Conservation (phyloP, 2,797 vertebrate species). For the Phoebastria nigripes region DNA sequence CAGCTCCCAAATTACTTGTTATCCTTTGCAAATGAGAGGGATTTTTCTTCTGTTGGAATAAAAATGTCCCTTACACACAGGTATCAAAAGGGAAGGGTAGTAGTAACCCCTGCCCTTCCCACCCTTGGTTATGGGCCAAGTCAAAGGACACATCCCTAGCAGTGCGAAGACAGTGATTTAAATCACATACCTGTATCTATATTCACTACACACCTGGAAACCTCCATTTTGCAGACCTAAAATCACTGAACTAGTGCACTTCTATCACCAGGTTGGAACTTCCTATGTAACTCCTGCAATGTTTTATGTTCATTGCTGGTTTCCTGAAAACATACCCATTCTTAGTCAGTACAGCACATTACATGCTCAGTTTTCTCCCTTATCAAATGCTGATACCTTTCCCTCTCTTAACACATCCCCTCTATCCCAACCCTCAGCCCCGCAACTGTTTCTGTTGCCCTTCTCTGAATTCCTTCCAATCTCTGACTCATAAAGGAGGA, state of each 20-base stretch:
- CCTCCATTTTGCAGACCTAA: neutral
- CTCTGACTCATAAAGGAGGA: conserved; percentile 20
- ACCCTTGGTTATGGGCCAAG: neutral
- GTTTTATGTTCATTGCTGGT: neutral
- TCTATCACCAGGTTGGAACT: neutral
- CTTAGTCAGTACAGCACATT: neutral
- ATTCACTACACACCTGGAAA: neutral
- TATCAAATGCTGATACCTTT: neutral
- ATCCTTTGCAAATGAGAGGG: neutral
- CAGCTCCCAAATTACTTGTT: neutral
- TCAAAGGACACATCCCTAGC: neutral
- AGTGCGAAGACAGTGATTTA: neutral
- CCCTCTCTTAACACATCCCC: neutral
- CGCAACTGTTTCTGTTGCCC: neutral
- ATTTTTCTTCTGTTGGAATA: neutral
- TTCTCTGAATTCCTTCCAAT: conserved; percentile 16
- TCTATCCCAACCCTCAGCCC: neutral
- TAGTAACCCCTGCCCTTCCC: neutral
- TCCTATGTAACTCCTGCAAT: neutral
- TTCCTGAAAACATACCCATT: neutral
- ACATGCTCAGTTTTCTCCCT: neutral
- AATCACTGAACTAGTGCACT: neutral
- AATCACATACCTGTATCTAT: neutral
- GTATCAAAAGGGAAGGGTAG: neutral
- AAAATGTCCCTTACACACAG: neutral